A percentile compares a stretch with the other conserved stretches of the same genome.
These are phyloP conservation scores for Corythornis leucogaster DNA, from an alignment of 2,797 vertebrate genomes.

Conservation along the genomic window DNA sequence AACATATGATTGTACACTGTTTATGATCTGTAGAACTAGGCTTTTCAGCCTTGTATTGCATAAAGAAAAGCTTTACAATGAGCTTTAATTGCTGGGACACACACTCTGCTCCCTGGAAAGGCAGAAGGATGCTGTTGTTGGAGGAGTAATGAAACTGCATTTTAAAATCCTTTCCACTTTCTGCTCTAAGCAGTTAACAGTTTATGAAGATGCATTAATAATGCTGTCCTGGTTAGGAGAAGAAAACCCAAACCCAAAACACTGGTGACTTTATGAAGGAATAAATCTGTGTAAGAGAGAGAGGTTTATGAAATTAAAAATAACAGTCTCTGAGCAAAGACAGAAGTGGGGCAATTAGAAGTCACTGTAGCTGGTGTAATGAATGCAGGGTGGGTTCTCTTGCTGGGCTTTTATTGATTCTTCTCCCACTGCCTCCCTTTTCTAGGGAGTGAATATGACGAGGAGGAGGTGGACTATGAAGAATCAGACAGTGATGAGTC, in stretches of 20 bases:
- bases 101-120: slow-evolving; percentile 4
- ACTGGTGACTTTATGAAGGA: slow-evolving; percentile 13
- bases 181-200: neutral
- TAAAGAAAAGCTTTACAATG: slow-evolving; percentile 72
- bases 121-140: slow-evolving; percentile 36
- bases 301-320: slow-evolving; percentile 30
- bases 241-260: neutral
- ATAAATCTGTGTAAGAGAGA: slow-evolving; percentile 14
- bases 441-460: slow-evolving; percentile 96
- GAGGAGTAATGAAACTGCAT: slow-evolving; percentile 35
- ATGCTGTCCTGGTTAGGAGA: slow-evolving; percentile 20
- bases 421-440: neutral
- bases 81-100: slow-evolving; percentile 44
- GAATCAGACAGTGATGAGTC: slow-evolving; percentile 98
- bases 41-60: slow-evolving; percentile 75
- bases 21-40: slow-evolving; percentile 85
- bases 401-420: neutral
- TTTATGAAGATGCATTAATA: slow-evolving; percentile 46
- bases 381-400: slow-evolving; percentile 28
- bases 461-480: slow-evolving; percentile 97
- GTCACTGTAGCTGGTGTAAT: slow-evolving; percentile 1
- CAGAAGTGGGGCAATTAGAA: slow-evolving; percentile 27
- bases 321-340: slow-evolving; percentile 23
- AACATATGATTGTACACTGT: slow-evolving; percentile 85
- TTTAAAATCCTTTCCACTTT: slow-evolving; percentile 51